phyloP scores from a whole-genome alignment of 2,113 vertebrate species.

The Hyperoodon ampullatus region DNA sequence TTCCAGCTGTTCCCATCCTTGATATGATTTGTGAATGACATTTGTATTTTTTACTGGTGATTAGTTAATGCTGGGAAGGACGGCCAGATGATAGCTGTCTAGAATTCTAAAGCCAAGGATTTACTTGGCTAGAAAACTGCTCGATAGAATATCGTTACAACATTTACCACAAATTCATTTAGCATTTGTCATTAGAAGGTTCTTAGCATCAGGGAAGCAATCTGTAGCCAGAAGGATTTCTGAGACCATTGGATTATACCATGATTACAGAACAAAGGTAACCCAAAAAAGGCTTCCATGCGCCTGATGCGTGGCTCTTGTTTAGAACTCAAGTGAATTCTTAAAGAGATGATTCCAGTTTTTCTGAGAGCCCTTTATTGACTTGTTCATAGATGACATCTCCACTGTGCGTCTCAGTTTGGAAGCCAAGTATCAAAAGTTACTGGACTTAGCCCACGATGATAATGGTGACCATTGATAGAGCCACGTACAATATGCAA shows the following conservation, averaged over 20 bases:
- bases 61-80: slow-evolving; percentile 77
- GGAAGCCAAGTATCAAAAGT: not conserved
- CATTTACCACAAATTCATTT: slow-evolving; percentile 65
- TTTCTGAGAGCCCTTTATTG: not conserved
- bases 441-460: not conserved
- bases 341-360: slow-evolving; percentile 10
- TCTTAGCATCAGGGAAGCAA: slow-evolving; percentile 19
- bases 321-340: slow-evolving; percentile 10
- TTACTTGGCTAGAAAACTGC: slow-evolving; percentile 59
- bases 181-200: slow-evolving; percentile 41
- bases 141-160: slow-evolving; percentile 21
- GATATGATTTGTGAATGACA: slow-evolving; percentile 71
- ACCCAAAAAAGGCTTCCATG: not conserved
- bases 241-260: slow-evolving; percentile 42
- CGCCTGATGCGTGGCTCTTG: slow-evolving; percentile 2
- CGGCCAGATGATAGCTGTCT: slow-evolving; percentile 70
- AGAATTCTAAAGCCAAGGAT: slow-evolving; percentile 66
- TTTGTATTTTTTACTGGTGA: slow-evolving; percentile 75
- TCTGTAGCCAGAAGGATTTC: slow-evolving; percentile 39
- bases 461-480: not conserved
- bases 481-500: not conserved
- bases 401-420: not conserved
- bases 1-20: slow-evolving; percentile 72
- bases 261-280: slow-evolving; percentile 1
- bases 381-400: not conserved